Conservation (phyloP, 35 echinoderm and acorn worm genomes). For the Strongylocentrotus purpuratus region DNA sequence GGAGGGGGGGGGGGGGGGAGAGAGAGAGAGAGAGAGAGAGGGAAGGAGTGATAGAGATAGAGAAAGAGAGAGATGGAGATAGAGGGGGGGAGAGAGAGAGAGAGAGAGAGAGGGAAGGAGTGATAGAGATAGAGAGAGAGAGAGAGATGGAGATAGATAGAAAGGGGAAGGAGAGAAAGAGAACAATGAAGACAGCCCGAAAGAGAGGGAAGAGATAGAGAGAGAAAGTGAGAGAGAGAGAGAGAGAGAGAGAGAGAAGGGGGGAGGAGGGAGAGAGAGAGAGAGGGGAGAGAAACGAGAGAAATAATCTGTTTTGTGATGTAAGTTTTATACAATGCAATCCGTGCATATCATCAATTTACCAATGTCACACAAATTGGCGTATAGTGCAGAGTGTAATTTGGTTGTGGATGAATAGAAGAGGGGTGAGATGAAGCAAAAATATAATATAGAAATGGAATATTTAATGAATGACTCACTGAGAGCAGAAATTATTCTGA, state of each 20-base stretch:
- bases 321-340: neutral
- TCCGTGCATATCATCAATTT: neutral
- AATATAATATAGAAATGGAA: slow-evolving; percentile 37
- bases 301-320: neutral
- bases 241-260: no score
- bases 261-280: no score
- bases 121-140: no score
- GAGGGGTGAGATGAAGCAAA: slow-evolving; percentile 3
- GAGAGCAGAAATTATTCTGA: neutral
- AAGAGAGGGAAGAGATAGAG: neutral
- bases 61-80: no score
- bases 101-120: neutral
- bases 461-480: slow-evolving; percentile 43
- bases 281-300: no score
- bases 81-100: no score
- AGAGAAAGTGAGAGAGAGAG: neutral
- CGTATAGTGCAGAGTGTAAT: neutral
- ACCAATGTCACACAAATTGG: neutral
- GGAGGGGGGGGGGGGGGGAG: neutral
- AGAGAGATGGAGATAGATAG: no score
- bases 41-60: no score
- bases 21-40: neutral
- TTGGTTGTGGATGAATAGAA: neutral
- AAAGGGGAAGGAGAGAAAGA: neutral
- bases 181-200: neutral